Evolutionary conservation across 2,797 vertebrate genomes (phyloP).

Genomic region (Hyperoplus immaculatus): DNA sequence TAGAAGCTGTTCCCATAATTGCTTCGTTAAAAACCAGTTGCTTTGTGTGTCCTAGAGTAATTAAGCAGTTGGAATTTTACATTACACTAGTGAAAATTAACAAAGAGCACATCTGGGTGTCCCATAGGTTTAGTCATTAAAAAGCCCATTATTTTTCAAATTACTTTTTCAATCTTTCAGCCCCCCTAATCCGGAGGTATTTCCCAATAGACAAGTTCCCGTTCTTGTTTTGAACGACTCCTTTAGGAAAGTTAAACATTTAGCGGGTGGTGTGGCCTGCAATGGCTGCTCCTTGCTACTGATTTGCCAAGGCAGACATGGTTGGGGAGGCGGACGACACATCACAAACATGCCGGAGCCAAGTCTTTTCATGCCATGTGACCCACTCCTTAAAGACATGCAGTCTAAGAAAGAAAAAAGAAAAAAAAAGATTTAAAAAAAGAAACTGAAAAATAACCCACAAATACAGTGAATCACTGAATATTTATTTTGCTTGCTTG

Average conservation of each 20-base stretch:
- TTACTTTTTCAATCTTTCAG: conserved; percentile 93
- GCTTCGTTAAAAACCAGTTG: conserved; percentile 90
- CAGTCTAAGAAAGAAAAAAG: conserved; percentile 11
- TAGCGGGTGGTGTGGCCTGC: conserved; percentile 79
- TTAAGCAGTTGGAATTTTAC: conserved; percentile 92
- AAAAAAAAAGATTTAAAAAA: not conserved
- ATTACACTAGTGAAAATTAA: conserved; percentile 93
- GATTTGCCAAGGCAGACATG: conserved; percentile 78
- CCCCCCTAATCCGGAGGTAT: conserved; percentile 90
- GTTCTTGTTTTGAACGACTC: conserved; percentile 88
- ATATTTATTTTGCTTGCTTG: not conserved
- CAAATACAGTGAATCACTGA: conserved; percentile 31
- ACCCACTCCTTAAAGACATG: conserved; percentile 44
- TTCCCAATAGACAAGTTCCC: conserved; percentile 88
- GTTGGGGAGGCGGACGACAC: conserved; percentile 62
- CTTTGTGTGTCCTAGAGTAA: conserved; percentile 90
- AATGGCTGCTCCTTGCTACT: conserved; percentile 70
- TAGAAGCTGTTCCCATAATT: conserved; percentile 85
- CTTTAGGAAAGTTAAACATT: conserved; percentile 89
- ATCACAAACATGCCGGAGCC: conserved; percentile 53
- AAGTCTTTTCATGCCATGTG: conserved; percentile 50
- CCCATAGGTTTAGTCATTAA: conserved; percentile 93
- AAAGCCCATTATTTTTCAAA: conserved; percentile 94
- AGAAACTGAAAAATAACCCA: conserved; percentile 29
- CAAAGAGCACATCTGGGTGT: conserved; percentile 92